phyloP scores from a whole-genome alignment of 2,113 vertebrate genomes.

The Odocoileus virginianus region DNA sequence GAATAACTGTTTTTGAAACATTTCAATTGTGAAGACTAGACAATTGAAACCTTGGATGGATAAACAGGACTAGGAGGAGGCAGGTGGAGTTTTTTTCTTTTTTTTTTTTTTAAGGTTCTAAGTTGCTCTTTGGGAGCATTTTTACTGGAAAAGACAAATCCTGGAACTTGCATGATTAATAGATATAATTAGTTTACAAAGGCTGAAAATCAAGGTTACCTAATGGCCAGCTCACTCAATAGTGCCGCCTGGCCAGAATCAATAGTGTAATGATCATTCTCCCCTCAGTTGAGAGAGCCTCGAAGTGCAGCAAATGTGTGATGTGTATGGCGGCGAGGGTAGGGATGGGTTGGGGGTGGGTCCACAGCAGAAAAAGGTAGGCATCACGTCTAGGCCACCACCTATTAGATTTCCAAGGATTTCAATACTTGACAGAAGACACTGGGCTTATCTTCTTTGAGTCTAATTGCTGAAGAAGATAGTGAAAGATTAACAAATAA shows the following conservation, averaged over 20 bases:
- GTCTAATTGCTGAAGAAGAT: not conserved
- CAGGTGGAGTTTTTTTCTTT: not conserved
- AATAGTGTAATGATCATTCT: conserved; percentile 75
- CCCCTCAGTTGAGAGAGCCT: not conserved
- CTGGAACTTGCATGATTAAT: conserved; percentile 78
- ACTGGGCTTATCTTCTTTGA: not conserved
- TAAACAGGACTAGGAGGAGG: conserved; percentile 20
- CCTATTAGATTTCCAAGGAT: not conserved
- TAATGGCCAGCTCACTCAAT: conserved; percentile 72
- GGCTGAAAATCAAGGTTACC: conserved; percentile 77
- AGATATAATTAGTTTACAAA: conserved; percentile 81
- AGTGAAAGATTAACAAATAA: not conserved
- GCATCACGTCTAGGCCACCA: not conserved
- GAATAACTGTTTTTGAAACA: conserved; percentile 54
- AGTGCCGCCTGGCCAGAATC: conserved; percentile 58
- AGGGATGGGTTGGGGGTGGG: not conserved
- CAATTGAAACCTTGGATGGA: not conserved
- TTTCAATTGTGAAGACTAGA: not conserved
- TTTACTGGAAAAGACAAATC: conserved; percentile 64
- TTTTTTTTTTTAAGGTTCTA: not conserved
- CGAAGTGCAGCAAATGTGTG: not conserved
- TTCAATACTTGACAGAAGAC: not conserved
- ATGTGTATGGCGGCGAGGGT: not conserved
- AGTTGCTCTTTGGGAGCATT: conserved; percentile 46
- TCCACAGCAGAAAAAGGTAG: not conserved